Base-by-base conservation (phyloP, 2,797 vertebrate genomes). In the Hydrocynus forskahlii region DNA sequence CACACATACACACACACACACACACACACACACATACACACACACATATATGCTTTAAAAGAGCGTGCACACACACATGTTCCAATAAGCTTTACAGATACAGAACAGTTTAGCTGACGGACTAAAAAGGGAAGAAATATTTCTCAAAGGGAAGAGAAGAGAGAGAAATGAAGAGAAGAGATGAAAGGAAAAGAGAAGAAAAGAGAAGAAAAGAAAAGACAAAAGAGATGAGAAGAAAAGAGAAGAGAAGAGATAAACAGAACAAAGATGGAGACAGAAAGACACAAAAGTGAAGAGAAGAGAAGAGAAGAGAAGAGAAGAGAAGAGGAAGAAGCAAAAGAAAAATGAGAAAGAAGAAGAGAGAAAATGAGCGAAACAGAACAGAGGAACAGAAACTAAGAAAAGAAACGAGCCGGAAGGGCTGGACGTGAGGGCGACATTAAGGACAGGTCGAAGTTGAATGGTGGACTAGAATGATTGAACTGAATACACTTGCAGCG, bases 241-340 rank as follows among this genome's bases (percentile, higher is more conserved):
- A 59, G 7, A 7, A 21, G 16, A 40, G 16, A 10, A 13, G 9
- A 38, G 10, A 14, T 7, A 19, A 7, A 5, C 6, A 19, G 7
- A 3, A 59, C 4, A 59, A 23, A 59, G 7, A 7, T 21, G 48
- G 7, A 38, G 23, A 2, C 2, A 7, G 9, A 21, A 66, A n/a
- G 16, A 66, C 0, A 0, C 4, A 7, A 69, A 17, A 23, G 55
- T 9, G 25, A 19, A 76, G n/a, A 10, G 7, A 21, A 21, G 2
- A n/a, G 7, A 57, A 1, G 7, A n/a, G 5, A 1, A 7, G 7
- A n/a, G 0, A n/a, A 4, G 7, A 8, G 0, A n/a, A n/a, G 7
- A 8, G 7, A 1, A 7, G 7, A n/a, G 0, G 0, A n/a, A 57
- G 7, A 8, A 5, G 5, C 17, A 57, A 7, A n/a, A n/a, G 54